Percentiles rank a stretch among this genome's conserved stretches.
These are phyloP conservation scores for Enteromius argenteus DNA, from an alignment of 2,797 vertebrate species.

Conservation along the genomic window DNA sequence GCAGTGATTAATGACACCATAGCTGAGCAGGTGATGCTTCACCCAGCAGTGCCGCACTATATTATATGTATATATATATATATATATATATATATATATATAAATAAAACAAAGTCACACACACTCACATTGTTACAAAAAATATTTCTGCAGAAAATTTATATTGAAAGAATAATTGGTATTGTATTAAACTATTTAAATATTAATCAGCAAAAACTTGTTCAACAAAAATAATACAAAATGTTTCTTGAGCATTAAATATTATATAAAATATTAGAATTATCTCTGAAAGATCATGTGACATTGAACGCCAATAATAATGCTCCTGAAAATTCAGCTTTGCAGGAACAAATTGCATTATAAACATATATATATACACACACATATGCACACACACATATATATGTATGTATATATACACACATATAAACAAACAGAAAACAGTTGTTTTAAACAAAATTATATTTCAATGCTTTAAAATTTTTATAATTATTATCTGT, in stretches of 20 bases:
- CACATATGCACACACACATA: no score
- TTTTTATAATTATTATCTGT: no score
- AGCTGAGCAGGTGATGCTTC: conserved; percentile 40
- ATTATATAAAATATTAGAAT: background rate
- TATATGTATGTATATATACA: no score
- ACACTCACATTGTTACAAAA: background rate
- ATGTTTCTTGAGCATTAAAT: background rate
- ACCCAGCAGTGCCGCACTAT: background rate
- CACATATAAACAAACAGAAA: no score
- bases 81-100: no score
- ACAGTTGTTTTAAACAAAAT: background rate
- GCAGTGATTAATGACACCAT: conserved; percentile 47
- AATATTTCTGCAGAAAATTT: no score
- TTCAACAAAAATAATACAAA: background rate
- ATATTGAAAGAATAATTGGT: no score
- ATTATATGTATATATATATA: no score
- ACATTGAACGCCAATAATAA: background rate
- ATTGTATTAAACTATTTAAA: no score
- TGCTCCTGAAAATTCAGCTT: background rate
- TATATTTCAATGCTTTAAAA: no score
- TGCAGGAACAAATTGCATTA: background rate
- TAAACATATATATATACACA: no score
- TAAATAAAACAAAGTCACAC: no score
- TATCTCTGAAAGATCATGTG: background rate
- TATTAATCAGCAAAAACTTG: background rate